A percentile compares a stretch with the other conserved stretches of the same genome.
Evolutionary conservation across 2,888 invertebrate genomes (phyloP).

Genomic region (Panopea generosa): DNA sequence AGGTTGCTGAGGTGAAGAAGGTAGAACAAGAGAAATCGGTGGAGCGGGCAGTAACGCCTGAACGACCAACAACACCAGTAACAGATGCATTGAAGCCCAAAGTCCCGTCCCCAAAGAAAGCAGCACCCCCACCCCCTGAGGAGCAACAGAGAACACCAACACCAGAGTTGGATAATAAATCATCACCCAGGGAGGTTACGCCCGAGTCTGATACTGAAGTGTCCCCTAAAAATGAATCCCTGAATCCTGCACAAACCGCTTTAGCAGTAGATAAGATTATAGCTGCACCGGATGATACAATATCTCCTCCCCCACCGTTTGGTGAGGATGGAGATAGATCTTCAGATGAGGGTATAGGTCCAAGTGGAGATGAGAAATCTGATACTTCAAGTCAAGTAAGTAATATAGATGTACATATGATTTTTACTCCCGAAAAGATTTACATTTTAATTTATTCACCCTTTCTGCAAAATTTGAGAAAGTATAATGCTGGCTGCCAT

Average conservation of each 20-base stretch:
- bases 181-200: conserved; percentile 15
- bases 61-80: conserved; percentile 40
- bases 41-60: conserved; percentile 44
- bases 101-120: conserved; percentile 62
- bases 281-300: conserved; percentile 24
- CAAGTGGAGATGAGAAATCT: conserved; percentile 73
- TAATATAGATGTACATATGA: too few species aligned
- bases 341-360: conserved; percentile 75
- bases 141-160: conserved; percentile 26
- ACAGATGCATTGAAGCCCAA: conserved; percentile 27
- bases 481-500: too few species aligned
- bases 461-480: too few species aligned
- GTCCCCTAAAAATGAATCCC: conserved; percentile 17
- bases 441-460: too few species aligned
- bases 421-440: too few species aligned
- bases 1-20: conserved; percentile 13
- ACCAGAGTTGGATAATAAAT: conserved; percentile 21
- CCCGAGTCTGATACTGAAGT: conserved; percentile 21
- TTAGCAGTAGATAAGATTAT: conserved; percentile 6
- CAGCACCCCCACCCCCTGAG: conserved; percentile 59
- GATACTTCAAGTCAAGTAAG: conserved; percentile 72
- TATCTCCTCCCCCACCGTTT: conserved; percentile 47
- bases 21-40: not conserved
- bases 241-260: conserved; percentile 9
- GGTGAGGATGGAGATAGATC: conserved; percentile 67